These are phyloP conservation scores for Syngnathus typhle DNA, from an alignment of 2,113 vertebrate species.

Conservation along the genomic window DNA sequence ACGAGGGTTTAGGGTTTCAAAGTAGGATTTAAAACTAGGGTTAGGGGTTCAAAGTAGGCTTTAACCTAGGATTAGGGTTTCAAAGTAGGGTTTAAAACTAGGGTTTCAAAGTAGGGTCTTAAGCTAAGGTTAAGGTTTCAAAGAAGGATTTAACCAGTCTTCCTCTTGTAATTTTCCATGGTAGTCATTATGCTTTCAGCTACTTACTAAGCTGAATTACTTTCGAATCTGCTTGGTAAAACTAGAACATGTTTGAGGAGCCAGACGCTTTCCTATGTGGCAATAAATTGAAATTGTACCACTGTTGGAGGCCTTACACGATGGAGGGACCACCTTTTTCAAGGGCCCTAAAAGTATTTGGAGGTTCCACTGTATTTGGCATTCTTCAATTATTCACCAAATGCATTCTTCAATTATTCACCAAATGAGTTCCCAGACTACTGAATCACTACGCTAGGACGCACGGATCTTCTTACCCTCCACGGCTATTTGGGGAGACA, in stretches of 20 bases:
- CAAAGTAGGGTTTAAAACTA: no score
- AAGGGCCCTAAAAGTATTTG: background rate
- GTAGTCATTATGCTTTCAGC: background rate
- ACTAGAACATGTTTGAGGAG: background rate
- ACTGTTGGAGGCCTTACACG: background rate
- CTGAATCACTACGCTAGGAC: slow-evolving; percentile 28
- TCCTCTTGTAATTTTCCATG: background rate
- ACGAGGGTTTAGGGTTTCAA: no score
- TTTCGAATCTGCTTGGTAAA: background rate
- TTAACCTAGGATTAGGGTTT: no score
- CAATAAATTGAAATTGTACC: no score
- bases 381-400: background rate
- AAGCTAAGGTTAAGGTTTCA: no score
- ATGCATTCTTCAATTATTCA: background rate
- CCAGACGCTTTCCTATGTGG: background rate
- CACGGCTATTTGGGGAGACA: slow-evolving; percentile 51
- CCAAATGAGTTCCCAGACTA: slow-evolving; percentile 2
- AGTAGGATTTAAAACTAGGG: no score
- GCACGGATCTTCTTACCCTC: slow-evolving; percentile 62
- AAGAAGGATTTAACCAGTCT: background rate
- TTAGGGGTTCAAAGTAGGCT: no score
- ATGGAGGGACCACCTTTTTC: background rate
- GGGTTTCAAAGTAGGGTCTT: no score
- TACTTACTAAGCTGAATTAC: background rate
- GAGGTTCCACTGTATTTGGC: background rate